Base-by-base conservation (phyloP, 1,140 invertebrate genomes). In the Nasonia vitripennis region DNA sequence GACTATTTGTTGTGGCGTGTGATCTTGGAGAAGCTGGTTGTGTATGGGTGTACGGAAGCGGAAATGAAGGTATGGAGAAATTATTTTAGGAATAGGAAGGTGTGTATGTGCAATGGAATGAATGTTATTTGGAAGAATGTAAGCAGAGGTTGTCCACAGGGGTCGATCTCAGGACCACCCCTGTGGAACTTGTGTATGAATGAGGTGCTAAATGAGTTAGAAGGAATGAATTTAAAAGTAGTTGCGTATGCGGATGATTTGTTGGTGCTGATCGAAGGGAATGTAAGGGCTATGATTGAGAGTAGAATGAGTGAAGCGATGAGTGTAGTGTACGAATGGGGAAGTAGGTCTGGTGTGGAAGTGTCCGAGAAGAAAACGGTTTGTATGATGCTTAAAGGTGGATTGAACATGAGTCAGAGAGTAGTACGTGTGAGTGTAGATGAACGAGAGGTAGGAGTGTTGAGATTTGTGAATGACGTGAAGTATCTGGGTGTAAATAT, bases 161-260 rank as follows among this genome's bases (percentile, higher is more conserved):
- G 88, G 12, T 87, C 87, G 23, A 84, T 89, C 45, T 78, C 62
- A 78, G 87, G 87, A 17, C 89, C 87, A n/a, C 74, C 79, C 23
- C 77, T 89, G 55, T 90, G 89, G 88, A 90, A 90, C 27, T 37
- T 89, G 2, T 84, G 86, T 83, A 86, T 89, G 87, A 86, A 90
- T 87, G 83, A 86, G 7, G 17, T 90, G 27, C 48, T 90, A 34
- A n/a, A 74, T 34, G 41, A 55, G 6, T 34, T 90, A 1, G 23
- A 67, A 67, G 41, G 48, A 0, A 20, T n/a, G 20, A 27, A 27
- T 27, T 27, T 27, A 1, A 27, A 27, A 1, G 1, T 27, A 1
- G 1, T 27, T 1, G 27, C 27, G 1, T 27, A 27, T 27, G 27
- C 27, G 0, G 88, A 89, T 78, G 87, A 90, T 81, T 51, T 89